Evolutionary conservation across 2,888 invertebrate genomes (phyloP), one percentile per base, ranked within the genome.

Genomic region (Tipula lateralis): DNA sequence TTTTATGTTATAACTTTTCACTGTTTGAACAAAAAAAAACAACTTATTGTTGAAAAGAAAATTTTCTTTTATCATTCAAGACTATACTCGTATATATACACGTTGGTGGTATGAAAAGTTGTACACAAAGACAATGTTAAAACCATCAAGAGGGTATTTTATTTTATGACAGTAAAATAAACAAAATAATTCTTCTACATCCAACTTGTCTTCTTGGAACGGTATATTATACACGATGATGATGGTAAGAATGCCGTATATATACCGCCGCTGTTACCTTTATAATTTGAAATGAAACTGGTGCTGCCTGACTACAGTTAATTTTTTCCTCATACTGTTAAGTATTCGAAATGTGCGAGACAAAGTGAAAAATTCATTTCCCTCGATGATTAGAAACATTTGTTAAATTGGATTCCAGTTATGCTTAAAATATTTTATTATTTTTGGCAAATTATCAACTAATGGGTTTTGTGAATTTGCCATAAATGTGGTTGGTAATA

Each of bases 121-220:
- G n/a, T n/a, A n/a, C 9, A 66, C 19, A 66, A 66, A 66, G 44
- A 66, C 66, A 66, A 66, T 66, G 66, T 24, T 9, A 66, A 66
- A 66, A 66, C 66, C 66, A 66, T 66, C 66, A 66, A 66, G 66
- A 66, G 66, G 24, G 66, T 66, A 66, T 66, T 66, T 66, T 66
- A 66, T 66, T 66, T 66, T 66, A 24, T 66, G 66, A 66, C 66
- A 24, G 66, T 9, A 24, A 66, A 44, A 16, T 2, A 44, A 44
- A 66, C 44, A 50, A 16, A n/a, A 16, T 50, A 16, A 50, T n/a
- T 66, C 16, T 66, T 19, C 50, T 12, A 39, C n/a, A n/a, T 39
- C 13, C 39, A n/a, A 6, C 12, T 36, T 36, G 36, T 36, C 12
- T 5, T 36, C 9, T 36, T 9, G 9, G 5, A 32, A 6, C 12